phyloP scores from a whole-genome alignment of 2,888 invertebrate genomes.

The Mycalesis mineus region DNA sequence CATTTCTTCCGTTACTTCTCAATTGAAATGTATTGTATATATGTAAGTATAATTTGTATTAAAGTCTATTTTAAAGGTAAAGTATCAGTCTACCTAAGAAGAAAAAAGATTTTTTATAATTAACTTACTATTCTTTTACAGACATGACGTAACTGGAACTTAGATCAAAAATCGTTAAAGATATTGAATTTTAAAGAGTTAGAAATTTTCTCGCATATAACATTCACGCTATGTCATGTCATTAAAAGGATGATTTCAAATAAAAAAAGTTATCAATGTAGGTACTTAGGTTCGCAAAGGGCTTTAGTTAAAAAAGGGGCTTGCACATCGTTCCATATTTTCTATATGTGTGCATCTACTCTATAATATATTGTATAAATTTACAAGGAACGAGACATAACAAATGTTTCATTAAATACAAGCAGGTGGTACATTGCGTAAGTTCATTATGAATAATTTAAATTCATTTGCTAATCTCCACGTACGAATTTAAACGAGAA shows the following conservation, averaged over 20 bases:
- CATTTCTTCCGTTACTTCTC: slow-evolving; percentile 15
- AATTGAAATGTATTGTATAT: slow-evolving; percentile 16
- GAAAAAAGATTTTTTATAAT: slow-evolving; percentile 22
- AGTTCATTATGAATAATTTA: too few species aligned
- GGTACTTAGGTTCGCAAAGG: slow-evolving; percentile 33
- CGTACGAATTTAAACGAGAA: too few species aligned
- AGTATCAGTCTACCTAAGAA: slow-evolving; percentile 29
- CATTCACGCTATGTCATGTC: slow-evolving; percentile 4
- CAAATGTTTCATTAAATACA: slow-evolving; percentile 30
- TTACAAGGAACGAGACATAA: slow-evolving; percentile 42
- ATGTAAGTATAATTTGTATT: too few species aligned
- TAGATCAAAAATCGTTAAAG: not conserved
- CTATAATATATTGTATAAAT: slow-evolving; percentile 41
- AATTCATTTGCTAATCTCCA: too few species aligned
- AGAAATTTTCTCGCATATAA: too few species aligned
- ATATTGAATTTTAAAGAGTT: not conserved
- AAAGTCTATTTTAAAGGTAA: slow-evolving; percentile 10
- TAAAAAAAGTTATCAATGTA: slow-evolving; percentile 29
- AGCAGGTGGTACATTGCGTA: too few species aligned
- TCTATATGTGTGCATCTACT: slow-evolving; percentile 61
- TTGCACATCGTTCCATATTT: slow-evolving; percentile 57
- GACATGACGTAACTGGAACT: slow-evolving; percentile 2
- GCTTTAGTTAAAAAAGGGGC: slow-evolving; percentile 45
- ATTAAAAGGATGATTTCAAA: slow-evolving; percentile 17
- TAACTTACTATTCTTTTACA: slow-evolving; percentile 23